Base-by-base conservation (phyloP, 2,113 vertebrate genomes). In the Chaenocephalus aceratus region DNA sequence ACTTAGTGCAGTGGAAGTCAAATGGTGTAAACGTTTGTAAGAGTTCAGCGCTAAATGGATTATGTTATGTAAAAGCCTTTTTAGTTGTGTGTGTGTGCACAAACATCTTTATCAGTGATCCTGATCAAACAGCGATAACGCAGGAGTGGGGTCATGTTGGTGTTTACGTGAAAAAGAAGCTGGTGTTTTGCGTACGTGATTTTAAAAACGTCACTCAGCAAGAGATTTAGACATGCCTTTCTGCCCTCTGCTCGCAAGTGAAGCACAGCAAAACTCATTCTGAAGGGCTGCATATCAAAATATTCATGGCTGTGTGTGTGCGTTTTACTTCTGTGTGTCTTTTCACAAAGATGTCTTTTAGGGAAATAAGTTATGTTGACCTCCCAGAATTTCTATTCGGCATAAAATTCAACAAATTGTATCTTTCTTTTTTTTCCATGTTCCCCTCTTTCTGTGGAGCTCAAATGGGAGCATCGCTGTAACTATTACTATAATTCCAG, bases 81-180 rank as follows among this genome's bases (percentile, higher is more conserved):
- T 52, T 21, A 21, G 59, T 76, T 53, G 59, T 60, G 36, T 61
- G 54, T 62, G 57, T 72, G 58, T 30, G 59, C 12, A 23, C 10
- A 21, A 14, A 26, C 23, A 30, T 88, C 48, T 64, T 58, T 85
- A 86, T 83, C 89, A 68, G 72, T 26, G 61, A 44, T 65, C 60
- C 30, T 59, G 61, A 90, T 91, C 62, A 68, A 77, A 70, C 72
- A 18, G 57, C 0, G n/a, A 68, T 44, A 74, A 30, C 8, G 0
- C 52, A 23, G 23, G 12, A 72, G 69, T 44, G 34, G 57, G 18
- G 68, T 83, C 60, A 87, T 83, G 88, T 57, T 80, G 88, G 88
- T 63, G 70, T 75, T 44, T 85, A 85, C 85, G 77, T 91, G 88
- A 41, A 77, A 14, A 57, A 54, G 46, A 6, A 57, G 18, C 63